A percentile compares a stretch with the other conserved stretches of the same genome.
Evolutionary conservation across 2,113 vertebrate genomes (phyloP).

Genomic region (Melanerpes formicivorus): DNA sequence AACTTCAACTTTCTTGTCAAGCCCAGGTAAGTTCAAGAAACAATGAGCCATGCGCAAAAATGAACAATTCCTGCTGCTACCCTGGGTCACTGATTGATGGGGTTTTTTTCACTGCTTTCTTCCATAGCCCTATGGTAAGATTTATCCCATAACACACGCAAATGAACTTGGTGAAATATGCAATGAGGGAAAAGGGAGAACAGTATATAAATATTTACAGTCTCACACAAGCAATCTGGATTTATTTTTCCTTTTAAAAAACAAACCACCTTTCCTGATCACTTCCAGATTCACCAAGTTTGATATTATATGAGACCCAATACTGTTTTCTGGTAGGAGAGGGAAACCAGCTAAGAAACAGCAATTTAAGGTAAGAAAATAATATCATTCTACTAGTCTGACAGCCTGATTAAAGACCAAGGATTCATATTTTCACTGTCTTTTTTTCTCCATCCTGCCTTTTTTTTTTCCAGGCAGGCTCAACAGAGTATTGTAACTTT

Average conservation of each 20-base stretch:
- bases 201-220: conserved; percentile 81
- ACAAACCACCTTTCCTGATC: conserved; percentile 80
- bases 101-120: conserved; percentile 60
- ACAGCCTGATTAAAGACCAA: conserved; percentile 55
- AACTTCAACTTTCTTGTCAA: neutral
- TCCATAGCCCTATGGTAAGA: conserved; percentile 64
- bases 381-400: conserved; percentile 62
- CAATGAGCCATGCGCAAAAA: neutral
- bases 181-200: conserved; percentile 77
- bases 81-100: conserved; percentile 51
- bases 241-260: conserved; percentile 78
- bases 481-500: neutral
- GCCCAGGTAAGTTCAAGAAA: conserved; percentile 34
- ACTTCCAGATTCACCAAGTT: conserved; percentile 81
- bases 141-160: conserved; percentile 78
- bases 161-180: conserved; percentile 75
- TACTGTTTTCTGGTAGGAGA: conserved; percentile 73
- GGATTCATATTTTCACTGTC: conserved; percentile 31
- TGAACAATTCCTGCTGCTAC: neutral
- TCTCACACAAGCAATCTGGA: conserved; percentile 79
- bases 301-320: conserved; percentile 75
- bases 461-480: conserved; percentile 18
- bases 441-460: conserved; percentile 16
- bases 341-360: conserved; percentile 72
- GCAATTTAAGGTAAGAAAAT: conserved; percentile 77